Base-by-base conservation (phyloP, 2,113 vertebrate genomes). In the Myxocyprinus asiaticus region DNA sequence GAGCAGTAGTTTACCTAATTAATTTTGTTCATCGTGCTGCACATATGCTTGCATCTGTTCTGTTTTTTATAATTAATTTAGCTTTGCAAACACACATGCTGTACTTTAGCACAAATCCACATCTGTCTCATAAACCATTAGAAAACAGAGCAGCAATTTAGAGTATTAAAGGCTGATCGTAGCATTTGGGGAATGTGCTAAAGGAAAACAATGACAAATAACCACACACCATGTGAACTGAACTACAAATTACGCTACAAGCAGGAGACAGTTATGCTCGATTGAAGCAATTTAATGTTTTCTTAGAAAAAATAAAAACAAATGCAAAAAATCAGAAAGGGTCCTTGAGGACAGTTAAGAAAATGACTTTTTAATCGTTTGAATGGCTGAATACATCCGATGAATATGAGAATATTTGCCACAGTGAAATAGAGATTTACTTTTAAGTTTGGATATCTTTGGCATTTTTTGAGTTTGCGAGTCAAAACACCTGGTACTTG, bases 281-380 rank as follows among this genome's bases (percentile, higher is more conserved):
- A 96, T 95, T 94, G 93, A 91, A 94, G 92, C 94, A 95, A 96
- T 97, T 96, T 95, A 94, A 95, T 96, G 94, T 94, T 97, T 96
- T 95, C 91, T 92, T 94, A 83, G 84, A 86, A 89, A 85, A 90
- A 74, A 86, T 88, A 91, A 92, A 70, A 81, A 45, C 22, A 33
- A 33, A 33, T 1, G 22, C 62, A 81, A 58, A 12, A 61, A 65
- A 33, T 43, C 55, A 79, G 73, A 66, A 78, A 88, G 87, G 92
- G 90, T 97, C 96, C 94, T 96, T 89, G 96, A 96, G 96, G 95
- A 96, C 95, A 95, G 95, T 97, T 97, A 94, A 95, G 96, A 93
- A 98, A 98, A 98, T 95, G 88, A 92, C 93, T 98, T 98, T 98
- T 98, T 98, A 98, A 98, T 97, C 94, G 93, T 96, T 92, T 89